Evolutionary conservation across 2,888 invertebrate genomes (phyloP).

Genomic region (Ectropis crepuscularia): DNA sequence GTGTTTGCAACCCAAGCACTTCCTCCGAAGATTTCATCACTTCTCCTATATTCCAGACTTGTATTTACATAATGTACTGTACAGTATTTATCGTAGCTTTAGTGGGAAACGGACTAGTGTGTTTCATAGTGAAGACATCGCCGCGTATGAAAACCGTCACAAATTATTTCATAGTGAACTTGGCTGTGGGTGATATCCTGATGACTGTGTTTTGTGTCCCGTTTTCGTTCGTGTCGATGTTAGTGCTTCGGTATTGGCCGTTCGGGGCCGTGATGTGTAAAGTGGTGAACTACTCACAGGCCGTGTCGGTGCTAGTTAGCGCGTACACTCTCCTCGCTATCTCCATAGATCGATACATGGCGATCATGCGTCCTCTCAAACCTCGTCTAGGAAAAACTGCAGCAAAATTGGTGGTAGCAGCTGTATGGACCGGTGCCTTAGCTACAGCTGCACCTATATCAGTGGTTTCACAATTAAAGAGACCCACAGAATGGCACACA

Average conservation of each 20-base stretch:
- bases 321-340: conserved; percentile 96
- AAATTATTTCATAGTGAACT: conserved; percentile 95
- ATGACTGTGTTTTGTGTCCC: conserved; percentile 97
- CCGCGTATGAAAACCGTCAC: conserved; percentile 96
- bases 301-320: conserved; percentile 92
- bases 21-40: conserved; percentile 63
- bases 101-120: conserved; percentile 91
- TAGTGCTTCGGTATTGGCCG: conserved; percentile 94
- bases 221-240: conserved; percentile 92
- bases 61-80: conserved; percentile 89
- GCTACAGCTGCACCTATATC: conserved; percentile 93
- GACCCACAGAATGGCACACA: conserved; percentile 86
- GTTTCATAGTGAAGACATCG: conserved; percentile 93
- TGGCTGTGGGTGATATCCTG: conserved; percentile 95
- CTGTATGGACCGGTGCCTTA: conserved; percentile 91
- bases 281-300: conserved; percentile 92
- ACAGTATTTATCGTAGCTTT: conserved; percentile 89
- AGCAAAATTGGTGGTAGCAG: conserved; percentile 88
- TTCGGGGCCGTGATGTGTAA: conserved; percentile 93
- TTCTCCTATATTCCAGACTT: conserved; percentile 84
- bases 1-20: conserved; percentile 51
- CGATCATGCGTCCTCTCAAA: conserved; percentile 94
- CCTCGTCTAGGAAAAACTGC: conserved; percentile 90
- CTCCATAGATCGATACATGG: conserved; percentile 95
- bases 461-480: conserved; percentile 88